These are phyloP conservation scores for Ecliptopera silaceata DNA, from an alignment of 2,888 invertebrate species.

Conservation along the genomic window DNA sequence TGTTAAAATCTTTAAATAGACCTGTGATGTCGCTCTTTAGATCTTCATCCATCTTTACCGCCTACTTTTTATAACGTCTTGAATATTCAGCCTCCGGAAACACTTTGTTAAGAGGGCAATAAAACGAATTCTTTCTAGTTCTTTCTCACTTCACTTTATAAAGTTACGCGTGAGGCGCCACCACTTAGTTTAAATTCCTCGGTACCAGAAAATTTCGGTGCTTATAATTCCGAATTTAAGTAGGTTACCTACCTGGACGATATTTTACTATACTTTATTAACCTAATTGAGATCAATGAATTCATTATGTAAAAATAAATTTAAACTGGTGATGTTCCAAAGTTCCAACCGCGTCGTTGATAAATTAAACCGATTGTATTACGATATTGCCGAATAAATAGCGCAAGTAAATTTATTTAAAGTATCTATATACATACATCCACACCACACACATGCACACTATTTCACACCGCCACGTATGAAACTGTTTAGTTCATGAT, in stretches of 20 bases:
- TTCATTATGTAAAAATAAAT: background rate
- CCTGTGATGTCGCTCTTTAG: conserved; percentile 23
- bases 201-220: background rate
- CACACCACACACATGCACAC: too few species aligned
- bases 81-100: conserved; percentile 49
- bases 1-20: conserved; percentile 30
- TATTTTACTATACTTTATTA: too few species aligned
- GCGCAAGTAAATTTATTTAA: background rate
- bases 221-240: background rate
- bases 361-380: conserved; percentile 14
- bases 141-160: conserved; percentile 19
- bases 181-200: background rate
- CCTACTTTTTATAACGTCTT: conserved; percentile 43
- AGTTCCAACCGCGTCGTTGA: conserved; percentile 9
- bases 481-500: background rate
- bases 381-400: conserved; percentile 14
- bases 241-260: too few species aligned
- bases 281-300: background rate
- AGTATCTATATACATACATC: too few species aligned
- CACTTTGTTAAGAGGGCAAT: conserved; percentile 52
- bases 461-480: too few species aligned
- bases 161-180: background rate
- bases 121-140: conserved; percentile 43
- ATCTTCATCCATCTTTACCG: conserved; percentile 29
- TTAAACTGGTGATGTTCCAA: background rate